Base-by-base conservation (phyloP, 2,888 invertebrate genomes). In the Chrysina gloriosa region DNA sequence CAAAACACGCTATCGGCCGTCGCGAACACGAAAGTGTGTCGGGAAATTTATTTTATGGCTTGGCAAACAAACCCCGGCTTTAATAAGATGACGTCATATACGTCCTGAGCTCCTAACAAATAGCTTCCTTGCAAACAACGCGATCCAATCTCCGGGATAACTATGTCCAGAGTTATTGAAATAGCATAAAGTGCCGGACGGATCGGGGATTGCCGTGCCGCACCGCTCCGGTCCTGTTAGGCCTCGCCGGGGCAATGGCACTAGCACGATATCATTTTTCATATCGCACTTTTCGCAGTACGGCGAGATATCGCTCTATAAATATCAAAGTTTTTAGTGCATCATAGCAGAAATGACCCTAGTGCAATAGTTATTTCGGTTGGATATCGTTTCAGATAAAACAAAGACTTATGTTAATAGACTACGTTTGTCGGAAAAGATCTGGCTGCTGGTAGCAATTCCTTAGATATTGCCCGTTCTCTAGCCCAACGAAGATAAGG, bases 1-100 rank as follows among this genome's bases (percentile, higher is more conserved):
- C 78, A 79, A 79, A 79, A 79, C 79, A 79, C n/a, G 11, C 74
- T 73, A 69, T 72, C 71, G 73, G 76, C 72, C 75, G 75, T 75
- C 74, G 72, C 74, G 77, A 77, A 76, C 77, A 77, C 78, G 79
- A 78, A 79, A 78, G 77, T 78, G 78, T 77, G 79, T 78, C 77
- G 74, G 77, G 76, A 78, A 78, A 80, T 78, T 80, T 80, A 80
- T 80, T 80, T 79, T 78, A 80, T 77, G 75, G 79, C 78, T 78
- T 77, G 78, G 78, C 79, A 80, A 80, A 78, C 79, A 80, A 78
- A 75, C 63, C 77, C 77, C 75, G 71, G 73, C 76, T 79, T 79
- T 80, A 80, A 80, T 80, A 80, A 80, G 79, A 79, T 78, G 79
- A 78, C 79, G 78, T 78, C 78, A 77, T 77, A 77, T 76, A 78